Evolutionary conservation across 2,888 invertebrate species (phyloP), one percentile per base, ranked within the genome.

Genomic region (Tetrapedia diversipes): DNA sequence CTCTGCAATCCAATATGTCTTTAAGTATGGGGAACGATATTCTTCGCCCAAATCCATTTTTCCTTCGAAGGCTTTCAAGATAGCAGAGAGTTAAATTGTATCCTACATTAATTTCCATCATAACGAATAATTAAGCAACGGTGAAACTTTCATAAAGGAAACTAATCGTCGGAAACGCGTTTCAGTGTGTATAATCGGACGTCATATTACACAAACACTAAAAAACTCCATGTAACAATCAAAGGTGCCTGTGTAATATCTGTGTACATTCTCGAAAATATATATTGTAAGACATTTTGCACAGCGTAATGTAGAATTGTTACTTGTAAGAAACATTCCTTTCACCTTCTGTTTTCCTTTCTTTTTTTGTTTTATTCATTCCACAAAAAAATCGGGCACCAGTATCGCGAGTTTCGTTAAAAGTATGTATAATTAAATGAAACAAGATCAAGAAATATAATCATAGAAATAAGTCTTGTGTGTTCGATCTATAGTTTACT

Each of bases 261-360:
- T 77, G 61, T 75, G 54, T 67, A 71, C 66, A 76, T 54, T 67
- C 27, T 71, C 32, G 59, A 78, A 78, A 78, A 71, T 75, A 74
- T 68, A 77, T 78, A 61, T 45, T 57, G 56, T 54, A 73, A 64
- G 56, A 56, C 57, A 49, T 61, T 32, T 54, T 64, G 63, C 37
- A 54, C 39, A 49, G 56, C 27, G 39, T 39, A 37, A 37, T 45
- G 32, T 22, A 51, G 27, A 39, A 60, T 22, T 27, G 24, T 24
- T 61, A 61, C 41, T 56, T 61, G 56, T 61, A 69, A 61, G 56
- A 51, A 43, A 56, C 47, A 41, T 53, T 69, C 57, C 14, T 57
- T n/a, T n/a, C n/a, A n/a, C 27, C 24, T 24, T 41, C 41, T 3
- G n/a, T n/a, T 14, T 53, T 22, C 16, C 32, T 19, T 43, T 22